These are phyloP conservation scores for Andrena bicolor DNA, from an alignment of 2,888 invertebrate species.

Conservation along the genomic window DNA sequence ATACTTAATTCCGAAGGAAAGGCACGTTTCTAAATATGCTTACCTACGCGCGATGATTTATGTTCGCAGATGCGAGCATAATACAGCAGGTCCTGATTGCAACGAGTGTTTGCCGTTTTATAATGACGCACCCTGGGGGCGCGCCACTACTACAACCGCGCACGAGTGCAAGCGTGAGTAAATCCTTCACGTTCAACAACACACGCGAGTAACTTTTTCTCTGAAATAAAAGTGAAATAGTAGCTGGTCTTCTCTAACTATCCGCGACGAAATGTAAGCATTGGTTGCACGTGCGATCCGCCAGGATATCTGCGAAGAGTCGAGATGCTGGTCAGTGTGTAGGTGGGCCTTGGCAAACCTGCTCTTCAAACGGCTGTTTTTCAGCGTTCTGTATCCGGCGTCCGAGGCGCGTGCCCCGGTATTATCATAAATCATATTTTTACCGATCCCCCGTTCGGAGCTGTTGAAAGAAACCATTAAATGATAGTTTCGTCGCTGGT, in stretches of 20 bases:
- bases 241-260: not conserved
- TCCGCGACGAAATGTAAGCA: not conserved
- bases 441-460: not conserved
- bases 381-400: conserved; percentile 38
- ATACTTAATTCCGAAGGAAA: not conserved
- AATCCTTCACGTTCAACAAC: no score
- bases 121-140: conserved; percentile 98
- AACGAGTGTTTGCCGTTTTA: conserved; percentile 96
- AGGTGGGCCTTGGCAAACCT: conserved; percentile 60
- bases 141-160: conserved; percentile 95
- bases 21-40: not conserved
- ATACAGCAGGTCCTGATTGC: conserved; percentile 97
- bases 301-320: conserved; percentile 23
- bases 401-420: not conserved
- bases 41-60: not conserved
- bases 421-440: conserved; percentile 24
- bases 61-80: conserved; percentile 93
- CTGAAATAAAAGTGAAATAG: not conserved
- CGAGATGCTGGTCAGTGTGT: conserved; percentile 28
- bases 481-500: not conserved
- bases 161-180: conserved; percentile 97
- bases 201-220: not conserved
- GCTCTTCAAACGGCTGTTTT: conserved; percentile 56
- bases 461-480: not conserved
- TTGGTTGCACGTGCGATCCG: not conserved